phyloP scores from a whole-genome alignment of 2,888 invertebrate species.

The Leptodirus hochenwartii region DNA sequence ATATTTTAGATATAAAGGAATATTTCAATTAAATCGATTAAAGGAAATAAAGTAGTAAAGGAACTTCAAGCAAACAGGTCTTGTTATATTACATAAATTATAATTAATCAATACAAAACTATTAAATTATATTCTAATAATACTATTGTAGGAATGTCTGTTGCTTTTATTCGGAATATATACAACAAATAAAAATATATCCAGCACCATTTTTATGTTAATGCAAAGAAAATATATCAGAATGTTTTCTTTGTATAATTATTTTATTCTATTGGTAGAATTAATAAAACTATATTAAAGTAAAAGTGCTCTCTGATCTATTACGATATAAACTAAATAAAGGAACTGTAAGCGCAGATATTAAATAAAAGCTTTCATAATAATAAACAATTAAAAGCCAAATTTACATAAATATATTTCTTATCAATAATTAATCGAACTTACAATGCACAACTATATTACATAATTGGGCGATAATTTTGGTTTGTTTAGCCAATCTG shows the following conservation, averaged over 20 bases:
- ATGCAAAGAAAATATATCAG: constrained; percentile 9
- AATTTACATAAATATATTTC: constrained; percentile 8
- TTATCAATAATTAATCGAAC: no score
- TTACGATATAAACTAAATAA: constrained; percentile 12
- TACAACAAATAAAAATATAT: constrained; percentile 24
- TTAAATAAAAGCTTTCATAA: constrained; percentile 15
- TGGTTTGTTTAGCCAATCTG: no score
- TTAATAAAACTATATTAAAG: constrained; percentile 1
- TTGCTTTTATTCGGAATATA: constrained; percentile 17
- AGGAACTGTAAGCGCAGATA: constrained; percentile 15
- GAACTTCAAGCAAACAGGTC: no score
- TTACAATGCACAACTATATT: no score
- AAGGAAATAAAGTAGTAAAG: no score
- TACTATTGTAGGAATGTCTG: constrained; percentile 30
- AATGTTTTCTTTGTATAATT: constrained; percentile 6
- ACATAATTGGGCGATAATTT: no score
- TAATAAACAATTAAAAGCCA: constrained; percentile 8
- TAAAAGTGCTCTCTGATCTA: constrained; percentile 5
- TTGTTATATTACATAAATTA: no score
- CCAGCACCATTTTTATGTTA: constrained; percentile 22
- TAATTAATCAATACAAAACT: no score
- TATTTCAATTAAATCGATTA: no score
- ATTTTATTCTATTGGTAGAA: constrained; percentile 13
- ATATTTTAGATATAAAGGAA: no score
- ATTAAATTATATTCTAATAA: constrained; percentile 24